Percentiles rank a stretch among this genome's conserved stretches.
phyloP scores from a whole-genome alignment of 2,113 vertebrate species.

The Brevimyrus niger region DNA sequence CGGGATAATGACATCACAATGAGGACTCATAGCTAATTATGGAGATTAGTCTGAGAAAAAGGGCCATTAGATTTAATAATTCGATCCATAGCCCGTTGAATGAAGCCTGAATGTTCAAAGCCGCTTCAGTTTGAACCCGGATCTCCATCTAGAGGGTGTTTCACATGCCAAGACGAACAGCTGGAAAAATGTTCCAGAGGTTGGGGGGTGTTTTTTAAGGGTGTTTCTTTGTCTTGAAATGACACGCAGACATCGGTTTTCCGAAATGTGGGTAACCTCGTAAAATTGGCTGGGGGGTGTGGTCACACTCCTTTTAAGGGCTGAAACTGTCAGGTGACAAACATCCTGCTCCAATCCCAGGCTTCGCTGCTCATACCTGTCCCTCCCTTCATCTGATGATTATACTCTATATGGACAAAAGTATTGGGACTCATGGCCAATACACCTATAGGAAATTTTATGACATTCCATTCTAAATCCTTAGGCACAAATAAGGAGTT shows the following conservation, averaged over 20 bases:
- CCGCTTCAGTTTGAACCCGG: constrained; percentile 44
- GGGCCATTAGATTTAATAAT: constrained; percentile 38
- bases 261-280: neutral
- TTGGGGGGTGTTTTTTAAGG: neutral
- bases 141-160: constrained; percentile 48
- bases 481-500: neutral
- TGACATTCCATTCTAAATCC: too few relatives aligned
- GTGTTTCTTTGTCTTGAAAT: neutral
- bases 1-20: constrained; percentile 47
- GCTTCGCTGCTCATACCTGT: neutral
- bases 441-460: too few relatives aligned
- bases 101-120: constrained; percentile 50
- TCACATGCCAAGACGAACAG: constrained; percentile 45
- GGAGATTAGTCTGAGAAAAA: constrained; percentile 42
- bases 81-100: constrained; percentile 42
- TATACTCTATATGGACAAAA: neutral
- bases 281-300: neutral
- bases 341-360: neutral
- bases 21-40: constrained; percentile 50
- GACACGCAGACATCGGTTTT: neutral
- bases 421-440: neutral
- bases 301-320: neutral
- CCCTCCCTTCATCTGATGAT: neutral
- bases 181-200: constrained; percentile 26
- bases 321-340: neutral